phyloP scores from a whole-genome alignment of 1,140 invertebrate species.

The Drosophila miranda region DNA sequence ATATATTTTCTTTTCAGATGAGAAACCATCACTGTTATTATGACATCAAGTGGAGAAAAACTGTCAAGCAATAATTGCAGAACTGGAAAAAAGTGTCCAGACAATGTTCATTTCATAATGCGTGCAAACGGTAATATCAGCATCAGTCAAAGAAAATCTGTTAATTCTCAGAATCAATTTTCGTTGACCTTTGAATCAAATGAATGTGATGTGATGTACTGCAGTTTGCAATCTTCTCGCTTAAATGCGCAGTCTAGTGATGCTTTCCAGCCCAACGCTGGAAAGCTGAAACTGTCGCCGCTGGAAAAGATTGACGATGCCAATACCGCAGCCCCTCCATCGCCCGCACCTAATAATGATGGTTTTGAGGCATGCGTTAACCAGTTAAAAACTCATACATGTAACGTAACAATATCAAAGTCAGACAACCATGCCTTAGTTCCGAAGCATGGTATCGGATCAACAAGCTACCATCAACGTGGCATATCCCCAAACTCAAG shows the following conservation, averaged over 20 bases:
- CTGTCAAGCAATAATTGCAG: too few species aligned
- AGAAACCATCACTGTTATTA: too few species aligned
- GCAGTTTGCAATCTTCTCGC: constrained; percentile 42
- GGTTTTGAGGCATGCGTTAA: constrained; percentile 39
- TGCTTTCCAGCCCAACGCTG: constrained; percentile 47
- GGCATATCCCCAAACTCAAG: constrained; percentile 67
- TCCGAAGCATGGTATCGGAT: constrained; percentile 33
- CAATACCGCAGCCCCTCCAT: constrained; percentile 68
- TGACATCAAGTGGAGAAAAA: too few species aligned
- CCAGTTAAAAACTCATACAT: constrained; percentile 28
- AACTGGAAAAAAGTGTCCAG: neutral
- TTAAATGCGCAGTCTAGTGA: constrained; percentile 70
- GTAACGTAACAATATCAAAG: constrained; percentile 22
- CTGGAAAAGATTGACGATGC: constrained; percentile 66
- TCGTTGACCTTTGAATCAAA: constrained; percentile 50
- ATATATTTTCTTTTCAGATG: too few species aligned
- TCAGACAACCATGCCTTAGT: constrained; percentile 20
- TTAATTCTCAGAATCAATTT: constrained; percentile 50
- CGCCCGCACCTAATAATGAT: constrained; percentile 77
- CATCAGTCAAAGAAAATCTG: constrained; percentile 46
- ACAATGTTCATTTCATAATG: constrained; percentile 20
- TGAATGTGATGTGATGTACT: constrained; percentile 28
- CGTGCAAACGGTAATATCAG: constrained; percentile 12
- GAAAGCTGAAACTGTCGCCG: constrained; percentile 61
- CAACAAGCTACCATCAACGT: constrained; percentile 32